phyloP scores from a whole-genome alignment of 1,140 invertebrate species.

The Leptinotarsa defecta region DNA sequence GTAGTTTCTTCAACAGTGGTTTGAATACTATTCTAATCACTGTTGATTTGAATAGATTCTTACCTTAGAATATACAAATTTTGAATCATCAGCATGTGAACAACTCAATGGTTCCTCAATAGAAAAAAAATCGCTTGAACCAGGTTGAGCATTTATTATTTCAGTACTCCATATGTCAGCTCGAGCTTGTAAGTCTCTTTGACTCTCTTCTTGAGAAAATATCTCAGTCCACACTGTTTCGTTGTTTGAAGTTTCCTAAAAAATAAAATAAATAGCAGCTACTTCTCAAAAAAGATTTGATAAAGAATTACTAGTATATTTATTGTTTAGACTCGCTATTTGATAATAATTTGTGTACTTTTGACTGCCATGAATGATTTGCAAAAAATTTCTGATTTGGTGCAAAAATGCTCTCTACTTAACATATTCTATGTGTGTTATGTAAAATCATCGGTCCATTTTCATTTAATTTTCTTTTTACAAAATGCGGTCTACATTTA shows the following conservation, averaged over 20 bases:
- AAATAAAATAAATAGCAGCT: constrained; percentile 5
- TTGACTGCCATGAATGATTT: too few species aligned
- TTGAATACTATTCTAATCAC: too few species aligned
- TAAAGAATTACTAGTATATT: constrained; percentile 10
- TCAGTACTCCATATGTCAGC: constrained; percentile 33
- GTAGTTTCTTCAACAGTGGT: too few species aligned
- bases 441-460: too few species aligned
- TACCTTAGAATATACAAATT: constrained; percentile 73
- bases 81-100: constrained; percentile 66
- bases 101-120: constrained; percentile 64
- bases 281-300: not conserved
- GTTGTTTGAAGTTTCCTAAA: constrained; percentile 42
- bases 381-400: too few species aligned
- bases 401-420: too few species aligned
- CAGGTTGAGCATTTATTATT: constrained; percentile 33
- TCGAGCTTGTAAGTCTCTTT: constrained; percentile 35
- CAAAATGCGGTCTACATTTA: too few species aligned
- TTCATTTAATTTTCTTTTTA: too few species aligned
- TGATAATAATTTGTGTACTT: constrained; percentile 22
- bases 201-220: constrained; percentile 44
- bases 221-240: constrained; percentile 52
- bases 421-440: too few species aligned
- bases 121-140: constrained; percentile 34
- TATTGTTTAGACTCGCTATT: not conserved
- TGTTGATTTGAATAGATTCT: too few species aligned